Evolutionary conservation across 1,140 invertebrate species (phyloP).

Genomic region (Papilio aristodemus): DNA sequence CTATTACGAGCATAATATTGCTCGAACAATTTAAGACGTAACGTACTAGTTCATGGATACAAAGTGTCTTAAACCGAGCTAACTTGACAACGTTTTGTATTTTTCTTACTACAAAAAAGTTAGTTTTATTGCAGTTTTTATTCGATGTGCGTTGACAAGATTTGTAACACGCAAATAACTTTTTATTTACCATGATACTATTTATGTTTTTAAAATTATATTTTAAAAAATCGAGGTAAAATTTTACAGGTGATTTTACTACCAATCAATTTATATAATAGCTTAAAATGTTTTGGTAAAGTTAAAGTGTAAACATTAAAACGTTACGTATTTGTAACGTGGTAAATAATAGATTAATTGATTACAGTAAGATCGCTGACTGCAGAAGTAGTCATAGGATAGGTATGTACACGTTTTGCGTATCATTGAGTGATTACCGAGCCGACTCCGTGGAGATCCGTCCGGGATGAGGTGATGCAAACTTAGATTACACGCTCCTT

Average conservation of each 20-base stretch:
- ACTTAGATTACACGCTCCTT: conserved; percentile 50
- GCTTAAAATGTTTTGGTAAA: no score
- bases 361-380: neutral
- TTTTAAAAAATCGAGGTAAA: no score
- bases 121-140: neutral
- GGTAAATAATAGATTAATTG: neutral
- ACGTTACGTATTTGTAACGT: neutral
- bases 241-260: no score
- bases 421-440: conserved; percentile 23
- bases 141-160: neutral
- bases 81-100: conserved; percentile 14
- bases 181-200: neutral
- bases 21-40: conserved; percentile 29
- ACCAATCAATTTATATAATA: no score
- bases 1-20: conserved; percentile 54
- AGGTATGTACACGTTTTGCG: conserved; percentile 2
- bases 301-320: no score
- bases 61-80: conserved; percentile 26
- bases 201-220: no score
- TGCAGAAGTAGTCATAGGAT: neutral
- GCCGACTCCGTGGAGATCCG: conserved; percentile 41
- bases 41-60: conserved; percentile 14
- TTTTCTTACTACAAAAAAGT: neutral
- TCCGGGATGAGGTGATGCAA: conserved; percentile 59
- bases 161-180: conserved; percentile 1